Percentiles rank a stretch among this genome's conserved stretches.
Evolutionary conservation across 2,113 vertebrate species (phyloP).

Genomic region (Strix uralensis): DNA sequence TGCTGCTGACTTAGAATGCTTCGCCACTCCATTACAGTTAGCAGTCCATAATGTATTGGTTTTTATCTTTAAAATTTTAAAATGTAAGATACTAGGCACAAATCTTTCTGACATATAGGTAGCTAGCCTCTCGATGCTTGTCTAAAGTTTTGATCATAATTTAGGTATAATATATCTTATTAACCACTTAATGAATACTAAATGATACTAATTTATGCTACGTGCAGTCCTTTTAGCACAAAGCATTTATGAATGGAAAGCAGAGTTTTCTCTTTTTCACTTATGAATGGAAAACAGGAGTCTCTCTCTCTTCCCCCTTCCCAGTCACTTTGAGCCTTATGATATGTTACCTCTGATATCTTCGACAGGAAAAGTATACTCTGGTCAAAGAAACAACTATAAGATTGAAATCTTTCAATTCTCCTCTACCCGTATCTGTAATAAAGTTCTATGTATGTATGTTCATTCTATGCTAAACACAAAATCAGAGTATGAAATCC

Average conservation of each 20-base stretch:
- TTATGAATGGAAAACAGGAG: background rate
- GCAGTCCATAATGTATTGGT: fast-evolving
- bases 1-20: background rate
- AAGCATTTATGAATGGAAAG: background rate
- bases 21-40: background rate
- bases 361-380: background rate
- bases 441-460: background rate
- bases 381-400: background rate
- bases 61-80: background rate
- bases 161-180: background rate
- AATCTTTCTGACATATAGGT: background rate
- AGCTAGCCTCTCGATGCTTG: background rate
- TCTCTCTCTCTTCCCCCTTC: background rate
- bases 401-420: background rate
- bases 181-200: background rate
- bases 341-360: background rate
- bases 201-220: background rate
- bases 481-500: background rate
- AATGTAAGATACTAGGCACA: background rate
- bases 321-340: background rate
- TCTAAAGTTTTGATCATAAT: background rate
- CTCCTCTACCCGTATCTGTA: background rate
- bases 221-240: background rate
- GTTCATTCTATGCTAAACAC: background rate
- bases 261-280: background rate